Base-by-base conservation (phyloP, 1,140 invertebrate species). In the Lordiphosa collinella region DNA sequence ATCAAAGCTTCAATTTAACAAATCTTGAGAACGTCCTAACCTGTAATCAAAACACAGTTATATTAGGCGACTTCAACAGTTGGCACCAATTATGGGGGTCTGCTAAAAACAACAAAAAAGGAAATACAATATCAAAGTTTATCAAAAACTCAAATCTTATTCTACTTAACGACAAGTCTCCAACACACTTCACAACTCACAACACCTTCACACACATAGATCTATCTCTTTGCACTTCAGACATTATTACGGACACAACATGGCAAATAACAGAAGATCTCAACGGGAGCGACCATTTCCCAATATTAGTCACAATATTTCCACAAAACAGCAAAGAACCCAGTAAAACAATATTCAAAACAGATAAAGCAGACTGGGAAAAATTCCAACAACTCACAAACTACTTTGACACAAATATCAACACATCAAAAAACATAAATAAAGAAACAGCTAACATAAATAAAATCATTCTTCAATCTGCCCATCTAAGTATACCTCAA, bases 191-290 rank as follows among this genome's bases (percentile, higher is more conserved):
- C 35, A 38, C 29, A 3, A 41, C 50, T 9, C 50, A 52, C 50
- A 52, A 34, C 37, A 52, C 50, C 31, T 41, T 52, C 16, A 52
- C 31, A 2, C 38, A 52, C 29, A 43, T 52, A 14, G 38, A 41
- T 29, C 12, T 44, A 25, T 44, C 40, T 18, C 13, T 53, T 2
- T 43, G 51, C 14, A 22, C 38, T 1, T 18, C 48, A 7, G 12
- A 38, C 13, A 6, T 38, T 2, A 38, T 14, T 14, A 11, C 35
- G 1, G 11, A 13, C 8, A 37, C n/a, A n/a, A 37, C 6, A 8
- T 37, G 12, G 12, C 8, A 37, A 37, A 18, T 18, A 18, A 18
- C 16, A 18, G 16, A 18, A 4, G 16, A 37, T 11, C 1, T 37
- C 4, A n/a, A 36, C 12, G 34, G 34, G 4, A 36, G 34, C n/a